Percentiles rank a stretch among this genome's conserved stretches.
Evolutionary conservation across 2,113 vertebrate genomes (phyloP).

Genomic region (Myrmophylax atrothorax): DNA sequence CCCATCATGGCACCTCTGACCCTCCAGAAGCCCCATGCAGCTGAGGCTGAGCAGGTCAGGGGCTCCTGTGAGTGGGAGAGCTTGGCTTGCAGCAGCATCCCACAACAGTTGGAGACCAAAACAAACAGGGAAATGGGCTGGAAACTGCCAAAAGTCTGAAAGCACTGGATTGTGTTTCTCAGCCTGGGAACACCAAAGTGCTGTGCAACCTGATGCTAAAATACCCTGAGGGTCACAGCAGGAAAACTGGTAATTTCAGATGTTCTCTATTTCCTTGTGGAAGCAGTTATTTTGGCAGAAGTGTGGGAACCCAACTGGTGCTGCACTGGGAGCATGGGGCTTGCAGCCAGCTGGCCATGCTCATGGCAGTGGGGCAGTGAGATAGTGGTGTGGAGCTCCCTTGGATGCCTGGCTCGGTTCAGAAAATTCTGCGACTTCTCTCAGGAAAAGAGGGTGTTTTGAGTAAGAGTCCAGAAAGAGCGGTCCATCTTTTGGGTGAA

Average conservation of each 20-base stretch:
- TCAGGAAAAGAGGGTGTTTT: fast-evolving
- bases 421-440: neutral
- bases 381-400: neutral
- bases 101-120: neutral
- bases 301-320: fast-evolving
- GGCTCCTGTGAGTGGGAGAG: neutral
- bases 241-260: neutral
- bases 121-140: neutral
- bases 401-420: fast-evolving
- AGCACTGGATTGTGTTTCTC: neutral
- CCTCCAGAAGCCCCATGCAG: neutral
- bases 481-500: fast-evolving
- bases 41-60: neutral
- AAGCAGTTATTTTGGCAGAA: neutral
- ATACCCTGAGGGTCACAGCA: neutral
- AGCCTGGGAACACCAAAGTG: neutral
- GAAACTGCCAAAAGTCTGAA: neutral
- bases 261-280: neutral
- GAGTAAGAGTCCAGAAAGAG: neutral
- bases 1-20: neutral
- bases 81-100: neutral
- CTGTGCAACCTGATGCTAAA: neutral
- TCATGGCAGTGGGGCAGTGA: fast-evolving
- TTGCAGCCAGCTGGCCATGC: fast-evolving
- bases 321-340: neutral